Evolutionary conservation across 2,113 vertebrate species (phyloP), one percentile per base, ranked within the genome.

Genomic region (Pituophis catenifer): DNA sequence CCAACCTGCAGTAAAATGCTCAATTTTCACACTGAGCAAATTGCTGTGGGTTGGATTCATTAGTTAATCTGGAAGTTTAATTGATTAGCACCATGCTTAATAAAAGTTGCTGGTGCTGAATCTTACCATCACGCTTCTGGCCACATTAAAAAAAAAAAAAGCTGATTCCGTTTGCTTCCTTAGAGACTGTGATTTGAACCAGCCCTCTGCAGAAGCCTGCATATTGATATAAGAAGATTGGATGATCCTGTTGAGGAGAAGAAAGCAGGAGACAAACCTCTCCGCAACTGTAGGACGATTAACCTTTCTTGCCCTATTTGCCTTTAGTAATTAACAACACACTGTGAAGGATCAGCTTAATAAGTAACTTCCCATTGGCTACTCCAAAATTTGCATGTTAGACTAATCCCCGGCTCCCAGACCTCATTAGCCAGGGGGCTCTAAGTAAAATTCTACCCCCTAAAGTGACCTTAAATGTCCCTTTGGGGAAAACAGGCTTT

Each of bases 291-390:
- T 48, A 91, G 81, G 85, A 38, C 62, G 85, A 62, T 58, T 62
- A 52, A 65, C 57, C 29, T 92, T 92, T 62, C 86, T 13, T 92
- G 91, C 48, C 57, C 91, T 88, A 65, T 88, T 88, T 92, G 91
- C 85, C 86, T 92, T 87, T 88, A 88, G 91, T 65, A 92, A 92
- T 92, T 92, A 92, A 86, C 91, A 88, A 53, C 85, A 92, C 91
- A 88, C 86, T 21, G 33, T 48, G 85, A 92, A 92, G 86, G 85
- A 50, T 65, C 86, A 62, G 13, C 81, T 92, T 88, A 44, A 65
- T 52, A 88, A n/a, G 59, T 88, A 88, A 88, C 48, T 38, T 92
- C 57, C 58, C 44, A 58, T 88, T 87, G 44, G 44, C 57, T 88
- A 52, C 48, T 86, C 48, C 7, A 53, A 88, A 88, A 38, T 92